Evolutionary conservation across 1,140 invertebrate genomes (phyloP), one percentile per base, ranked within the genome.

Genomic region (Scaptodrosophila lebanonensis): DNA sequence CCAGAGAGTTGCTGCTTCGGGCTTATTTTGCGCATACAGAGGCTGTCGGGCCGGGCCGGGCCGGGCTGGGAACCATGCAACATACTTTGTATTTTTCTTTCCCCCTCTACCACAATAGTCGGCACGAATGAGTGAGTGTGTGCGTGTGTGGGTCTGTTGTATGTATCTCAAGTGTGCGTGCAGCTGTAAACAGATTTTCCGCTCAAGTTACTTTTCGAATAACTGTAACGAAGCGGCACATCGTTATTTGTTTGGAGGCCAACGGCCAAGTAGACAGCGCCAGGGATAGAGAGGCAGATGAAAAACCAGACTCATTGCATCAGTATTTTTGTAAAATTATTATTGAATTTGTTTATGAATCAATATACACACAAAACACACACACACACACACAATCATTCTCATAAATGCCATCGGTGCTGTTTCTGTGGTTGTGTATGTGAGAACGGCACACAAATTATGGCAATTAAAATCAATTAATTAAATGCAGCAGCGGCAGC

Each of bases 161-260:
- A 49, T 51, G 49, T 27, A 59, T 60, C 60, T 82, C 58, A 68
- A 75, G 66, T 82, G 75, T 79, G 75, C 75, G 75, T 79, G 68
- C 72, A 83, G 79, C 79, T 83, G 79, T 83, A 84, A 84, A 84
- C 73, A 79, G 79, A 84, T 84, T 84, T 84, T 84, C 69, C 66
- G 72, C 79, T 79, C 44, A 84, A 79, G 59, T 75, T 70, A 79
- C 56, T 75, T 58, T 49, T 57, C 62, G 76, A 73, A 79, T 82
- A 82, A 79, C 66, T 75, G 76, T 83, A 83, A 83, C 70, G 66
- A 83, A 66, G 48, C 58, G 44, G 48, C 45, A 51, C 61, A n/a
- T n/a, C n/a, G n/a, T n/a, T n/a, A n/a, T n/a, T n/a, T n/a, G n/a
- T n/a, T n/a, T n/a, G n/a, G 17, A 45, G 29, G 11, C 12, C 3